Percentiles rank a stretch among this genome's conserved stretches.
Conservation (phyloP, 2,113 vertebrate genomes). For the Aythya baeri region DNA sequence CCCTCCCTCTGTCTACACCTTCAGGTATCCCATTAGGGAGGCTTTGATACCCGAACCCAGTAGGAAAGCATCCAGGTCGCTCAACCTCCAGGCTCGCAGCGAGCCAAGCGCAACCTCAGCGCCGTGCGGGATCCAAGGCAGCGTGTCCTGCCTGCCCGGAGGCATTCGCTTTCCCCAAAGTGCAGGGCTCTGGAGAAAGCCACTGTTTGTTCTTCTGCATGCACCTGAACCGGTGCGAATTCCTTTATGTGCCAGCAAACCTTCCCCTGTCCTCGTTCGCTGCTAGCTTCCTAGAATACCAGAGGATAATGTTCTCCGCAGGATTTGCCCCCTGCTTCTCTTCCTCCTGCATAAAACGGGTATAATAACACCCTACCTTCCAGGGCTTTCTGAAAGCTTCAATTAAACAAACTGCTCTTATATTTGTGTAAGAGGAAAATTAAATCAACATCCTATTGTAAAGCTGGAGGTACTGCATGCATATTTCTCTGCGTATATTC, state of each 20-base stretch:
- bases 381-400: constrained; percentile 22
- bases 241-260: not conserved
- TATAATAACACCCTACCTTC: constrained; percentile 5
- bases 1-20: constrained; percentile 50
- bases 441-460: constrained; percentile 37
- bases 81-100: not conserved
- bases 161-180: not conserved
- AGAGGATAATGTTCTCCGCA: not conserved
- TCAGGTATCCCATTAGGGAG: constrained; percentile 20
- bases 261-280: not conserved
- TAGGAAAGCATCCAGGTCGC: constrained; percentile 14
- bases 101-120: not conserved
- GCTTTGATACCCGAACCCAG: constrained; percentile 8
- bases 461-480: not conserved
- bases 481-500: not conserved
- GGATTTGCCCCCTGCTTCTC: constrained; percentile 14
- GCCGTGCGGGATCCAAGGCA: not conserved
- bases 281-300: not conserved
- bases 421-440: constrained; percentile 40
- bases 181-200: not conserved
- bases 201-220: not conserved
- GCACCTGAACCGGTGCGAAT: not conserved
- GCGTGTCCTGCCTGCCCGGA: rapidly evolving
- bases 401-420: constrained; percentile 44
- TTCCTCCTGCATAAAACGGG: not conserved